Percentiles rank a stretch among this genome's conserved stretches.
phyloP scores from a whole-genome alignment of 2,113 vertebrate genomes.

The Cynopterus brachyotis region DNA sequence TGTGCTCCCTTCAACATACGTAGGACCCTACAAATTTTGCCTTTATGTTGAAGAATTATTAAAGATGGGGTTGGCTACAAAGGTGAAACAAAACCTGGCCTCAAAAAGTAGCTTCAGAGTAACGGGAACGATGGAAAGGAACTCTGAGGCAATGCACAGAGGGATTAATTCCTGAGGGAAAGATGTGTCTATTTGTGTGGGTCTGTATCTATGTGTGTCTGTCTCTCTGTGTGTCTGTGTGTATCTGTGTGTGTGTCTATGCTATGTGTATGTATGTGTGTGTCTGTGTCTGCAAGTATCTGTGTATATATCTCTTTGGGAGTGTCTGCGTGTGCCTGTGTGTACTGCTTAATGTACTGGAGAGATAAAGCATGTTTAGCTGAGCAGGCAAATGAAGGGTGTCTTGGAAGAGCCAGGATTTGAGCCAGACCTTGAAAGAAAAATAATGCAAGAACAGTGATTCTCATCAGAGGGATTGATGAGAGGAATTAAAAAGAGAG shows the following conservation, averaged over 20 bases:
- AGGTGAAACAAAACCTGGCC: background rate
- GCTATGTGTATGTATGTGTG: no score
- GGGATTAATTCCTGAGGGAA: background rate
- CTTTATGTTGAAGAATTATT: background rate
- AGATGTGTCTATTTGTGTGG: background rate
- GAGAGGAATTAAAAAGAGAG: background rate
- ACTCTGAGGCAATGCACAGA: background rate
- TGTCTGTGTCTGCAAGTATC: no score
- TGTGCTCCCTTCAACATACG: background rate
- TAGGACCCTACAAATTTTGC: background rate
- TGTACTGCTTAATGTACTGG: background rate
- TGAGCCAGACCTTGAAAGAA: background rate
- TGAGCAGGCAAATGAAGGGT: background rate
- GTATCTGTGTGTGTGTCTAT: no score
- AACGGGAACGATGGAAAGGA: background rate
- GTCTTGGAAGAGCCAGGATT: background rate
- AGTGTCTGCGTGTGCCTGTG: background rate
- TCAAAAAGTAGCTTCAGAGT: background rate
- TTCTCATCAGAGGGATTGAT: background rate
- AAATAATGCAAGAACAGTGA: background rate
- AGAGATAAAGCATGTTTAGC: background rate
- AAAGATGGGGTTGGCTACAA: background rate
- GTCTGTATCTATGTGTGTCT: background rate
- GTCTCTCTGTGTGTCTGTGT: no score
- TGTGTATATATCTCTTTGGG: background rate